These are phyloP conservation scores for Butorides virescens DNA, from an alignment of 2,113 vertebrate genomes.

Conservation along the genomic window DNA sequence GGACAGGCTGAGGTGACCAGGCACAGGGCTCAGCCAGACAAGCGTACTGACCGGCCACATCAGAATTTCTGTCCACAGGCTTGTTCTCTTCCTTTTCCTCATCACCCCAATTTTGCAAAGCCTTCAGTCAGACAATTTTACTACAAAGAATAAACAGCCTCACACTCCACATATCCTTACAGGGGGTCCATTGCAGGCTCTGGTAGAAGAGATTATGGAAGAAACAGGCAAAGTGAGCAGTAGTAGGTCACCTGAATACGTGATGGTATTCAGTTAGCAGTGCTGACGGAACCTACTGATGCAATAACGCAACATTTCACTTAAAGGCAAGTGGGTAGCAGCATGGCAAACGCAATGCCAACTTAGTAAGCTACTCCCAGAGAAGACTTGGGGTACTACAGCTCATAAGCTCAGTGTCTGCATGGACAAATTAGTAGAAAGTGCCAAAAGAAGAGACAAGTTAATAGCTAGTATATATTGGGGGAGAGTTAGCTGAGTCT, in stretches of 20 bases:
- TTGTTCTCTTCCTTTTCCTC: background rate
- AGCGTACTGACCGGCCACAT: fast-evolving
- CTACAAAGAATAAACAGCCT: no score
- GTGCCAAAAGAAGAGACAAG: background rate
- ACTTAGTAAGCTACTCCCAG: background rate
- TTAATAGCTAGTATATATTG: background rate
- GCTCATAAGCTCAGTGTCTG: background rate
- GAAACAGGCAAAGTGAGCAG: background rate
- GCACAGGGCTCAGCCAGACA: background rate
- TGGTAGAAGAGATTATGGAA: background rate
- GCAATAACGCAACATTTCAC: background rate
- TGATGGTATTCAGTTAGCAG: background rate
- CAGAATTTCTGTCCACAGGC: background rate
- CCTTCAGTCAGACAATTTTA: background rate
- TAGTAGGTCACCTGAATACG: background rate
- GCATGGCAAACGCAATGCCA: background rate
- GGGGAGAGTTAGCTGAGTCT: background rate
- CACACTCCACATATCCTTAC: background rate
- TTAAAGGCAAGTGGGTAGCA: background rate
- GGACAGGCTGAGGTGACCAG: background rate
- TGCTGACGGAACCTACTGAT: background rate
- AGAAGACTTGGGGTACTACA: background rate
- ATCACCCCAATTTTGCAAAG: background rate
- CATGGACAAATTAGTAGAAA: background rate
- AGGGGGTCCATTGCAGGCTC: background rate